Percentiles rank a stretch among this genome's conserved stretches.
These are phyloP conservation scores for Sinopyrophorus schimmeli DNA, from an alignment of 2,888 invertebrate species.

Conservation along the genomic window DNA sequence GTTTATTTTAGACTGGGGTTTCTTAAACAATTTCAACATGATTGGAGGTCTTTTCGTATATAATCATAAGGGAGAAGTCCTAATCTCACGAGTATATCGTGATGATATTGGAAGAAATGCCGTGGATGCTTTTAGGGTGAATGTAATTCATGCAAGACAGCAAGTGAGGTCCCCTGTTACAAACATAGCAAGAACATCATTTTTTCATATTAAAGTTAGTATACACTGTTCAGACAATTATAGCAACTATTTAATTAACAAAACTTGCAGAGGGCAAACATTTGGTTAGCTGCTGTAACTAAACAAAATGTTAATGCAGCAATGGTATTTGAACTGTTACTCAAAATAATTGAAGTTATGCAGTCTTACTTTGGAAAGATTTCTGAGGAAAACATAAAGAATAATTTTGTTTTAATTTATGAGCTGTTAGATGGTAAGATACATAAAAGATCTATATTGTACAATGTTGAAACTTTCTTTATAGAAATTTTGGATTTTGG, in stretches of 20 bases:
- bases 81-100: slow-evolving; percentile 97
- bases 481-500: slow-evolving; percentile 98
- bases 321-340: slow-evolving; percentile 98
- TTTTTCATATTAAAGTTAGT: slow-evolving; percentile 95
- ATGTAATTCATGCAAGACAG: slow-evolving; percentile 99
- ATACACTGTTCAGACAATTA: not conserved
- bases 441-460: no score
- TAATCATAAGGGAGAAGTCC: slow-evolving; percentile 99
- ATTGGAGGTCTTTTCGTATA: slow-evolving; percentile 99
- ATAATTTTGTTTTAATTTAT: slow-evolving; percentile 99
- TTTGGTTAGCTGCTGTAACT: slow-evolving; percentile 99
- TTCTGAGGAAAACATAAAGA: slow-evolving; percentile 99
- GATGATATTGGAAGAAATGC: slow-evolving; percentile 99
- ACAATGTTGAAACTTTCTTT: no score
- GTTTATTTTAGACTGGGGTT: not conserved
- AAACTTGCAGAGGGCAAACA: slow-evolving; percentile 87
- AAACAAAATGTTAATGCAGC: slow-evolving; percentile 99
- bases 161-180: slow-evolving; percentile 99
- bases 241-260: slow-evolving; percentile 5
- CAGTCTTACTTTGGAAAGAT: slow-evolving; percentile 99
- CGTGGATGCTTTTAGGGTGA: slow-evolving; percentile 98
- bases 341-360: slow-evolving; percentile 98
- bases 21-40: no score
- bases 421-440: slow-evolving; percentile 92
- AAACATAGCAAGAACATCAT: slow-evolving; percentile 98